These are phyloP conservation scores for Gonocerus acuteangulatus DNA, from an alignment of 2,888 invertebrate genomes.

Conservation along the genomic window DNA sequence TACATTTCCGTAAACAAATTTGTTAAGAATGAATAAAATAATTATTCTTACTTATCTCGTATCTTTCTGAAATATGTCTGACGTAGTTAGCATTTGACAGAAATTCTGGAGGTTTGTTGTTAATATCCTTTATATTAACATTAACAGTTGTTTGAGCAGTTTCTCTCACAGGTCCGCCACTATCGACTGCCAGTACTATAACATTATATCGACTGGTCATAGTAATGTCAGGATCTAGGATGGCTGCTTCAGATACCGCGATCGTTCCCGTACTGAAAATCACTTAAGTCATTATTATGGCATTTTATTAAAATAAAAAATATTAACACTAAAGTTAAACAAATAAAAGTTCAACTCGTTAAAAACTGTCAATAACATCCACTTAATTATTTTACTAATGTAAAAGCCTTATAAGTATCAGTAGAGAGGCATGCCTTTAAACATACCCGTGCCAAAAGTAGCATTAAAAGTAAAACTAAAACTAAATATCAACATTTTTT, in stretches of 20 bases:
- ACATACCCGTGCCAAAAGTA: too few relatives aligned
- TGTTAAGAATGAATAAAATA: too few relatives aligned
- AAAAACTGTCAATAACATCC: background rate
- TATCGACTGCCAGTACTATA: conserved; percentile 66
- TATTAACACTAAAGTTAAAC: conserved; percentile 16
- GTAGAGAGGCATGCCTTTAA: too few relatives aligned
- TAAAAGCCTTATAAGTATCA: too few relatives aligned
- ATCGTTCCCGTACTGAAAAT: conserved; percentile 57
- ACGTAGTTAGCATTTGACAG: conserved; percentile 56
- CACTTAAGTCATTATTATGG: background rate
- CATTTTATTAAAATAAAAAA: background rate
- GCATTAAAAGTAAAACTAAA: too few relatives aligned
- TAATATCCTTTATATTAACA: conserved; percentile 65
- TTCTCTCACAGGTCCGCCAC: conserved; percentile 64
- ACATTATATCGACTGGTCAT: conserved; percentile 50
- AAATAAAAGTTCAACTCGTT: background rate
- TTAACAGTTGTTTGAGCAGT: conserved; percentile 69
- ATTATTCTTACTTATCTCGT: conserved; percentile 50
- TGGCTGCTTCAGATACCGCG: conserved; percentile 63
- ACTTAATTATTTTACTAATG: too few relatives aligned
- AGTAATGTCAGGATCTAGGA: conserved; percentile 57
- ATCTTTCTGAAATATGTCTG: conserved; percentile 56
- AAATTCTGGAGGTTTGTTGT: conserved; percentile 75
- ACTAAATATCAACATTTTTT: too few relatives aligned
- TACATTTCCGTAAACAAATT: too few relatives aligned